phyloP scores from a whole-genome alignment of 2,797 vertebrate genomes.

The Manis javanica region DNA sequence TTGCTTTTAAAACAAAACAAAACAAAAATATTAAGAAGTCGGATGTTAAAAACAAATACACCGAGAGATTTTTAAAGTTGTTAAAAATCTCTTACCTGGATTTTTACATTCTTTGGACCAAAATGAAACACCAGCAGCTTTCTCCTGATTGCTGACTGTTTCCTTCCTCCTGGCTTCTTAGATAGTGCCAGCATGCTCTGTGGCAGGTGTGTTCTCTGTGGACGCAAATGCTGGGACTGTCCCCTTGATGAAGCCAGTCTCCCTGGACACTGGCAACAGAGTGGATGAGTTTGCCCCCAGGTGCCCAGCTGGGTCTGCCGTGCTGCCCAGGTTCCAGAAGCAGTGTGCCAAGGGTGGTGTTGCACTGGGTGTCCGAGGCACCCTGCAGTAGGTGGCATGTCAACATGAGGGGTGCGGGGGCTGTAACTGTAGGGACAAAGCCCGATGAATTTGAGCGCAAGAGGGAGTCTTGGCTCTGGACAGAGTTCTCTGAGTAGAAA shows the following conservation, averaged over 20 bases:
- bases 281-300: neutral
- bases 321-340: neutral
- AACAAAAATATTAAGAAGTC: neutral
- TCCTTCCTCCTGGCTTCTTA: neutral
- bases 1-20: neutral
- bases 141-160: neutral
- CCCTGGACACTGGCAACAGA: neutral
- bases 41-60: too few relatives aligned
- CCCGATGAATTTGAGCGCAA: neutral
- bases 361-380: neutral
- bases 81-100: neutral
- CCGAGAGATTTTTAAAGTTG: too few relatives aligned
- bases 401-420: rapidly evolving
- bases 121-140: neutral
- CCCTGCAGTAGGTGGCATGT: neutral
- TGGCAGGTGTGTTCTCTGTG: neutral
- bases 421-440: neutral
- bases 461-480: neutral
- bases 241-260: neutral
- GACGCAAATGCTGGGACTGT: neutral
- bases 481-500: neutral
- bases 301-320: neutral
- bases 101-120: neutral
- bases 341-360: neutral
- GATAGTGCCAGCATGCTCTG: neutral